Percentiles rank a stretch among this genome's conserved stretches.
These are phyloP conservation scores for Coranthus polyacanthus DNA, from an alignment of 2,797 vertebrate species.

Conservation along the genomic window DNA sequence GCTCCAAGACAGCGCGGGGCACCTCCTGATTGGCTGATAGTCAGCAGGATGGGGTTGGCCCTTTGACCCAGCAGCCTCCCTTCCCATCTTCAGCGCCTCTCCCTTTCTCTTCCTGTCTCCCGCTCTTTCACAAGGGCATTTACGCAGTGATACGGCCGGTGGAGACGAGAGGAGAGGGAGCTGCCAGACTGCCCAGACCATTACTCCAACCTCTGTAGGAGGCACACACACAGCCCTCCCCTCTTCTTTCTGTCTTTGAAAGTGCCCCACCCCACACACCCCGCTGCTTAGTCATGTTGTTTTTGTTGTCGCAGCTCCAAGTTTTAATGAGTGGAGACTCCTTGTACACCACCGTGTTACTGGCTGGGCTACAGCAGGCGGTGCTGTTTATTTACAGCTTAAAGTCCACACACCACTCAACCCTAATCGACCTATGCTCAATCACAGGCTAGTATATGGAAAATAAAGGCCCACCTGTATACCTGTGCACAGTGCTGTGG, in stretches of 20 bases:
- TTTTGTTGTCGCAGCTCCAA: slow-evolving; percentile 74
- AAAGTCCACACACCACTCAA: slow-evolving; percentile 48
- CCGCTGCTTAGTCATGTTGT: slow-evolving; percentile 77
- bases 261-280: slow-evolving; percentile 46
- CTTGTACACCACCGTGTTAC: slow-evolving; percentile 52
- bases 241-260: slow-evolving; percentile 28
- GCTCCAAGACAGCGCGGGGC: slow-evolving; percentile 77
- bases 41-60: slow-evolving; percentile 80
- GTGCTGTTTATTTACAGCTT: slow-evolving; percentile 69
- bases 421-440: slow-evolving; percentile 55
- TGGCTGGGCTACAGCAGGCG: slow-evolving; percentile 58
- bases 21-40: slow-evolving; percentile 79
- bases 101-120: slow-evolving; percentile 40
- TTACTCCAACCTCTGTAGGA: slow-evolving; percentile 36
- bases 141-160: slow-evolving; percentile 33
- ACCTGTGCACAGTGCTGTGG: slow-evolving; percentile 41
- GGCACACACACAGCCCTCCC: slow-evolving; percentile 21
- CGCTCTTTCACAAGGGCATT: slow-evolving; percentile 68
- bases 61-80: slow-evolving; percentile 77
- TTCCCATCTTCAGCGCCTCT: slow-evolving; percentile 49
- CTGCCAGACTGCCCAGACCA: slow-evolving; percentile 45
- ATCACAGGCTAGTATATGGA: slow-evolving; percentile 36
- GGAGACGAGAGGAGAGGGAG: slow-evolving; percentile 34
- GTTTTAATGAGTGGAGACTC: slow-evolving; percentile 80
- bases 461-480: slow-evolving; percentile 56